Conservation (phyloP, 2,113 vertebrate genomes). For the Raja brachyura region DNA sequence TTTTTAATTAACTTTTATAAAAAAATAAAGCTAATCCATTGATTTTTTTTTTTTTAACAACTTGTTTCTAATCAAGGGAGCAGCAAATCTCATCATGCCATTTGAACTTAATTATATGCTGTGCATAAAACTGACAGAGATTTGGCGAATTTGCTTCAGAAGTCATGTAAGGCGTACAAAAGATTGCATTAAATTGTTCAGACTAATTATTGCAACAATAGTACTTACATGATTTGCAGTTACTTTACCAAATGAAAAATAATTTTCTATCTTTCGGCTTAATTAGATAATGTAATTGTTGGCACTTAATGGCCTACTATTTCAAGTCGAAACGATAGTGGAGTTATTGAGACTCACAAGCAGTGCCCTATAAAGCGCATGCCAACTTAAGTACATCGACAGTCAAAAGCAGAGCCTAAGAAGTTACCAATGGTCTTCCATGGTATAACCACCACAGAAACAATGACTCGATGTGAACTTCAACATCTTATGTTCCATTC, state of each 20-base stretch:
- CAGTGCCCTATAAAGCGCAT: no score
- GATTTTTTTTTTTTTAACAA: neutral
- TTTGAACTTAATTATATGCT: neutral
- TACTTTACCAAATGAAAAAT: constrained; percentile 2
- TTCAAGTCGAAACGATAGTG: no score
- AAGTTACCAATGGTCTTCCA: no score
- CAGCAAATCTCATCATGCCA: neutral
- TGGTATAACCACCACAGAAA: no score
- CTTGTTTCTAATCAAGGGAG: neutral
- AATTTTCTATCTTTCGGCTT: constrained; percentile 1
- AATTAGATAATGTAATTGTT: constrained; percentile 23
- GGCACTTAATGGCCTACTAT: neutral
- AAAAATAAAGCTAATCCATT: neutral
- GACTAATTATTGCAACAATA: neutral
- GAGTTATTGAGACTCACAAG: no score
- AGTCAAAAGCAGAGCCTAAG: no score
- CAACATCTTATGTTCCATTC: no score
- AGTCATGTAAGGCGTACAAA: neutral
- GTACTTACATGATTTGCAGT: neutral
- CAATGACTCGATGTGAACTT: no score
- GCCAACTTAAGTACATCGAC: no score
- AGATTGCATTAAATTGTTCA: neutral
- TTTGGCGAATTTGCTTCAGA: constrained; percentile 12
- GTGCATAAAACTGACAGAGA: neutral
- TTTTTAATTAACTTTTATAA: neutral